Evolutionary conservation across 2,113 vertebrate species (phyloP).

Genomic region (Petrocephalus microphthalmus): DNA sequence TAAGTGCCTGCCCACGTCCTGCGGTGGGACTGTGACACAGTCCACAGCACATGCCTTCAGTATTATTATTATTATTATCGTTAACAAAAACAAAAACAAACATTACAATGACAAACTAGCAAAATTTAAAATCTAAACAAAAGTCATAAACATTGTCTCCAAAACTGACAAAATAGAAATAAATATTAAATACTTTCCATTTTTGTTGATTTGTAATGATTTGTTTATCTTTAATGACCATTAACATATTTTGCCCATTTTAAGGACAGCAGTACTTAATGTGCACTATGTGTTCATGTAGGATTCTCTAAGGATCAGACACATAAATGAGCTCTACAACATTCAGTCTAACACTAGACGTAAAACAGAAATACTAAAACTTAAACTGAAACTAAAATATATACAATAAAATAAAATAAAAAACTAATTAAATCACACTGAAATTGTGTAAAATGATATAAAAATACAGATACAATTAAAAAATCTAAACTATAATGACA

Average conservation of each 20-base stretch:
- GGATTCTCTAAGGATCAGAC: background rate
- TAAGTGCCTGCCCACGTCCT: background rate
- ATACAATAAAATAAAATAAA: background rate
- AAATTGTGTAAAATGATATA: background rate
- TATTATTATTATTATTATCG: too few relatives aligned
- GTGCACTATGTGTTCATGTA: background rate
- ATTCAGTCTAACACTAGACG: background rate
- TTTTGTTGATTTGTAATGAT: background rate
- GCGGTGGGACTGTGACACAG: background rate
- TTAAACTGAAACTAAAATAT: background rate
- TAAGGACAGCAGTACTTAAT: background rate
- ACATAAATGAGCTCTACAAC: background rate
- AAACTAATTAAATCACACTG: background rate
- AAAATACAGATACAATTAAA: background rate
- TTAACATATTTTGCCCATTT: background rate
- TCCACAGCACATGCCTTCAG: background rate
- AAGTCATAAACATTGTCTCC: background rate
- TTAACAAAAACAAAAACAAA: background rate
- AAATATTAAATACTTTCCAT: background rate
- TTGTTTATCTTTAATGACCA: background rate
- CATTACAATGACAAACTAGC: background rate
- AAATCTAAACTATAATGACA: background rate
- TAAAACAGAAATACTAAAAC: background rate
- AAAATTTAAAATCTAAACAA: background rate
- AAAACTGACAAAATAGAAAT: background rate